phyloP scores from a whole-genome alignment of 1,140 invertebrate species.

The Alviniconcha marisindica region DNA sequence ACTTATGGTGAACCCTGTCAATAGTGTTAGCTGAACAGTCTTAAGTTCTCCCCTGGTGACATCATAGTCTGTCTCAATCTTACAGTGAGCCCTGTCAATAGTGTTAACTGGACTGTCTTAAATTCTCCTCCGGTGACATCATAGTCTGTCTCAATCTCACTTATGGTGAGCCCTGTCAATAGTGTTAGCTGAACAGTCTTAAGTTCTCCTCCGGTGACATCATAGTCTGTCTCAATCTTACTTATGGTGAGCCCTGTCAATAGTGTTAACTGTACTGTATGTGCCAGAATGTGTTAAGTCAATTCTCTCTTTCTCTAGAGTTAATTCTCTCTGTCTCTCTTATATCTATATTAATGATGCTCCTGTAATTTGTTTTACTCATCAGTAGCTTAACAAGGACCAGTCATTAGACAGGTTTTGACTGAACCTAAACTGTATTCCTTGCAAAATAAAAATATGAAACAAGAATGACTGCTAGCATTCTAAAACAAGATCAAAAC shows the following conservation, averaged over 20 bases:
- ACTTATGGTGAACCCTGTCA: slow-evolving; percentile 73
- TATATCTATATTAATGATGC: too few species aligned
- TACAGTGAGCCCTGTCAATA: slow-evolving; percentile 70
- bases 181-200: slow-evolving; percentile 66
- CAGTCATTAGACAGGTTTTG: too few species aligned
- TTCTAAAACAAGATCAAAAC: too few species aligned
- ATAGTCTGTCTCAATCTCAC: slow-evolving; percentile 67
- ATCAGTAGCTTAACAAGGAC: too few species aligned
- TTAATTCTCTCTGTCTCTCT: too few species aligned
- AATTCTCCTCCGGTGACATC: slow-evolving; percentile 61
- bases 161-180: slow-evolving; percentile 56
- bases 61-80: slow-evolving; percentile 66
- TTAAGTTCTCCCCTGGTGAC: slow-evolving; percentile 63
- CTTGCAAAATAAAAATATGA: too few species aligned
- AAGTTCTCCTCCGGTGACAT: slow-evolving; percentile 60
- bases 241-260: slow-evolving; percentile 55
- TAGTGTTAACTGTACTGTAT: slow-evolving; percentile 65
- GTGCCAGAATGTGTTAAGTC: too few species aligned
- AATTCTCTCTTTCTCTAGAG: too few species aligned
- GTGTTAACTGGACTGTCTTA: slow-evolving; percentile 65
- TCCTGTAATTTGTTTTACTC: too few species aligned
- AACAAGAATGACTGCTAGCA: too few species aligned
- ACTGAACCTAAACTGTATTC: too few species aligned
- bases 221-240: slow-evolving; percentile 67
- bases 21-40: slow-evolving; percentile 66